A percentile compares a stretch with the other conserved stretches of the same genome.
phyloP scores from a whole-genome alignment of 2,113 vertebrate genomes.

The Elephas maximus region DNA sequence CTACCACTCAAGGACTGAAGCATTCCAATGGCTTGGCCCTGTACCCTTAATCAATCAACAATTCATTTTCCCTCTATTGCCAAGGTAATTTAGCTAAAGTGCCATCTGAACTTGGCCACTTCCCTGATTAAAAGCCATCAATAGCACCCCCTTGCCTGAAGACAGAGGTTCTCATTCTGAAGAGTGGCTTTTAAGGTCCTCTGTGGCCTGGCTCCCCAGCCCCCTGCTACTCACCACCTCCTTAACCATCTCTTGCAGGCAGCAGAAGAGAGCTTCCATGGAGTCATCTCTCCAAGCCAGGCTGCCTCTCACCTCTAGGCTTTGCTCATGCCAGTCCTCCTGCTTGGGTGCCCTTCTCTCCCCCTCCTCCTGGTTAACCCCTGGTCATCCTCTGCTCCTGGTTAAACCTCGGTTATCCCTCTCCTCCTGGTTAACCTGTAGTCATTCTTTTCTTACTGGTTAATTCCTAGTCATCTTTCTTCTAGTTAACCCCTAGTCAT shows the following conservation, averaged over 20 bases:
- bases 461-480: neutral
- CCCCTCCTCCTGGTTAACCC: neutral
- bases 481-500: neutral
- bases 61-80: neutral
- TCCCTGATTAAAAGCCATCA: neutral
- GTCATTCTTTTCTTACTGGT: neutral
- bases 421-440: neutral
- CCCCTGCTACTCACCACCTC: neutral
- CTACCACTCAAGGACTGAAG: neutral
- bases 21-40: neutral
- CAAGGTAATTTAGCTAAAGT: conserved; percentile 62
- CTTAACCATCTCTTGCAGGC: too few relatives aligned
- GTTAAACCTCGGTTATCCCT: neutral
- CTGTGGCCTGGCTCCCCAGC: neutral
- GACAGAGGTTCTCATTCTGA: neutral
- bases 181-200: neutral
- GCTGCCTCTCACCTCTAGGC: neutral
- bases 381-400: neutral
- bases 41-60: neutral
- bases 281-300: neutral
- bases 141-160: neutral
- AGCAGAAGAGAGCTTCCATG: neutral
- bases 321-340: neutral
- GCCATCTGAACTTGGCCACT: neutral
- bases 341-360: neutral